A percentile compares a stretch with the other conserved stretches of the same genome.
Conservation (phyloP, 23 tunicate genomes). For the Clavelina lepadiformis region DNA sequence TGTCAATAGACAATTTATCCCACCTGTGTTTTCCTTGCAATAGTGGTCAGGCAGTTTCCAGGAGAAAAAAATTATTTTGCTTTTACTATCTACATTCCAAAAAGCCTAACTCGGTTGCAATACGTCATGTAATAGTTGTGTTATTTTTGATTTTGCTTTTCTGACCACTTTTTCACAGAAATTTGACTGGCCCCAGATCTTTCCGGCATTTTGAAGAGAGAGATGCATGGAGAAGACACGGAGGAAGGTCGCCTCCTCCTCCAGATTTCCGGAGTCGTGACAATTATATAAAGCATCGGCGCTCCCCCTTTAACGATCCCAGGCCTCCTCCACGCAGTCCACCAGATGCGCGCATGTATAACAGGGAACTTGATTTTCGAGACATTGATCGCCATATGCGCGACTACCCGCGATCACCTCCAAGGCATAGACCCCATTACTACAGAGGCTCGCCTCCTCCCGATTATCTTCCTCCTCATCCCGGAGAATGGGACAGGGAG, state of each 20-base stretch:
- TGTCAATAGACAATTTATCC: too few relatives aligned
- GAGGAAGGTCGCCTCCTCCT: constrained; percentile 37
- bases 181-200: too few relatives aligned
- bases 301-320: constrained; percentile 40
- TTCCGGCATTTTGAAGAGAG: too few relatives aligned
- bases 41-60: too few relatives aligned
- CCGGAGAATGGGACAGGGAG: constrained; percentile 22
- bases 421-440: constrained; percentile 32
- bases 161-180: too few relatives aligned
- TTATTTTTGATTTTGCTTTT: too few relatives aligned
- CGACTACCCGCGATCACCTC: constrained; percentile 46
- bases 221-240: constrained; percentile 40
- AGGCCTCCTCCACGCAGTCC: constrained; percentile 44
- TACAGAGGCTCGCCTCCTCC: constrained; percentile 48
- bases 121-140: too few relatives aligned
- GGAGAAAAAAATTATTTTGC: too few relatives aligned
- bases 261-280: constrained; percentile 23
- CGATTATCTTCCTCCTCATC: constrained; percentile 9
- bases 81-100: too few relatives aligned
- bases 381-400: constrained; percentile 36
- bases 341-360: constrained; percentile 11
- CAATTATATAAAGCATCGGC: constrained; percentile 4
- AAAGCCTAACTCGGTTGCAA: too few relatives aligned
- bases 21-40: too few relatives aligned
- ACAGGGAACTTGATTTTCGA: constrained; percentile 33